Base-by-base conservation (phyloP, 1,140 invertebrate species). In the Drosophila sp. region DNA sequence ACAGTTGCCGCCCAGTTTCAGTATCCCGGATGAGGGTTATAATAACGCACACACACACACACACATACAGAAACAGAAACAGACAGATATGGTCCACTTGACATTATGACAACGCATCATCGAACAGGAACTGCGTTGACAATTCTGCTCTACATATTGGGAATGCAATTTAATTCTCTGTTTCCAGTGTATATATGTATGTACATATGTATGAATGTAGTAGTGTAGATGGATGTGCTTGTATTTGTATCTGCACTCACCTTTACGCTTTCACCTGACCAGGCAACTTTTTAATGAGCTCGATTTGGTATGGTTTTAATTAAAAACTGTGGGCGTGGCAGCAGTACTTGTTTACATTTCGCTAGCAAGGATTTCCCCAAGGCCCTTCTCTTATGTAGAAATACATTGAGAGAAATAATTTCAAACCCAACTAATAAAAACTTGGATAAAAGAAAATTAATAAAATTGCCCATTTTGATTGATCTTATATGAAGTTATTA, bases 11-110 rank as follows among this genome's bases (percentile, higher is more conserved):
- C 66, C 40, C 79, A 72, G 83, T 82, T 83, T 79, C 79, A 76
- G 82, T 82, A 76, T 79, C 64, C 66, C 63, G 66, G 66, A 82
- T 85, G 86, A 76, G 75, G 75, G 84, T 81, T 87, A 86, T 86
- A 83, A 86, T 87, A 87, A 73, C 76, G 81, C 29, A 29, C 54
- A n/a, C 56, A 29, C 58, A 65, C 71, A 2, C 11, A 40, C 38
- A 40, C 38, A 11, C 38, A 40, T 7, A 40, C 40, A 41, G 11
- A 41, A 4, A 41, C 40, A n/a, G 11, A 8, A 3, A 7, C 40
- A 17, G 11, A 41, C 11, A 50, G n/a, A 63, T 32, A 65, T 74
- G 72, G 72, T 72, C 75, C 82, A 75, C 78, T 87, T 82, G 83
- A 82, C 82, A 87, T 87, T 87, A 79, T 82, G 79, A 79, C 76